These are phyloP conservation scores for Cryptocephalus moraei DNA, from an alignment of 2,888 invertebrate species.

Conservation along the genomic window DNA sequence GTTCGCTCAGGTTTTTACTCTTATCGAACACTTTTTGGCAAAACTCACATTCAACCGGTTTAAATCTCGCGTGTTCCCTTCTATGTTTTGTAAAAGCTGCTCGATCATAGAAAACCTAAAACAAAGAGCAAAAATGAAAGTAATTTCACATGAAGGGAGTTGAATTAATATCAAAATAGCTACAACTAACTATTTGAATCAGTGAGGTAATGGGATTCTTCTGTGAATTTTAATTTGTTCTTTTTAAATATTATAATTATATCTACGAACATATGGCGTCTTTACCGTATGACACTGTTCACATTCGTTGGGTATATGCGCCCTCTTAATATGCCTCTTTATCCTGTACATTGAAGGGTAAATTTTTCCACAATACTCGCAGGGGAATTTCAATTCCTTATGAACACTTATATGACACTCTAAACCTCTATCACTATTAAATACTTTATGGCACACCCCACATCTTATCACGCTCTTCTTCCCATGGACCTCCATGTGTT, in stretches of 20 bases:
- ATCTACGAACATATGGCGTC: no score
- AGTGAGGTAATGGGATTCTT: no score
- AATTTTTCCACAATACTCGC: constrained; percentile 27
- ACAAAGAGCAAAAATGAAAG: background rate
- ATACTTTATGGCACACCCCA: constrained; percentile 22
- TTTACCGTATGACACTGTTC: constrained; percentile 18
- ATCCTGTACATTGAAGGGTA: constrained; percentile 23
- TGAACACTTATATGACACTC: constrained; percentile 23
- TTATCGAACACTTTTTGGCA: constrained; percentile 25
- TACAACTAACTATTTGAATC: no score
- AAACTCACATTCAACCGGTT: constrained; percentile 20
- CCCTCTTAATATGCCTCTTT: constrained; percentile 24
- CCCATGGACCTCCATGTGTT: constrained; percentile 21
- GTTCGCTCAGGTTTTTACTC: constrained; percentile 26
- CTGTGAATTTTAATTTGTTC: background rate
- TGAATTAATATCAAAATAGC: no score
- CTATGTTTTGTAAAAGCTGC: constrained; percentile 23
- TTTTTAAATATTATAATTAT: no score
- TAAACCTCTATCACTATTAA: constrained; percentile 21
- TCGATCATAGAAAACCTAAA: constrained; percentile 24
- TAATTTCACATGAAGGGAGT: no score
- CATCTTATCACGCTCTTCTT: constrained; percentile 21
- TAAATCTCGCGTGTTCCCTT: constrained; percentile 19
- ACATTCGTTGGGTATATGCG: constrained; percentile 25
- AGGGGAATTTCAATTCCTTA: constrained; percentile 25